These are phyloP conservation scores for Dromius quadrimaculatus DNA, from an alignment of 2,888 invertebrate species.

Conservation along the genomic window DNA sequence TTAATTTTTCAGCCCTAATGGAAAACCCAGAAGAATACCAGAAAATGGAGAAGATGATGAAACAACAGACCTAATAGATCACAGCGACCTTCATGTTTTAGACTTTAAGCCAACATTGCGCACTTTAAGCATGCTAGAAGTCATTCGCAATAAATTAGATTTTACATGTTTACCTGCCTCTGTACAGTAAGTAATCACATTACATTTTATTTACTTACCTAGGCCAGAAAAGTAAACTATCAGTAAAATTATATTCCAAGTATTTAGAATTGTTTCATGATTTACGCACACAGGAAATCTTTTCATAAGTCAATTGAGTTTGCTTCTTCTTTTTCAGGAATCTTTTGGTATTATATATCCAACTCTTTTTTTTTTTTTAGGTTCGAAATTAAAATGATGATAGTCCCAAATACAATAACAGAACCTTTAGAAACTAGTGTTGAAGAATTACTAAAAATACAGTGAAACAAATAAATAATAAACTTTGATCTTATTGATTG, in stretches of 20 bases:
- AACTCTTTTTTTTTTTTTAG: constrained; percentile 67
- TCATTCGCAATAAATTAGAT: constrained; percentile 76
- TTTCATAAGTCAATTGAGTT: no score
- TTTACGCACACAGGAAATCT: no score
- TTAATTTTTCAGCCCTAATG: constrained; percentile 33
- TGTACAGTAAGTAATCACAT: constrained; percentile 74
- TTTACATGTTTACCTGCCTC: constrained; percentile 74
- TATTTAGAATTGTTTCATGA: no score
- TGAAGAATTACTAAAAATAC: constrained; percentile 42
- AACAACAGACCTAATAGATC: constrained; percentile 75
- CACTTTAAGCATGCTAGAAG: constrained; percentile 77
- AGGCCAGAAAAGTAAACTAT: no score
- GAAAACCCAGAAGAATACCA: constrained; percentile 30
- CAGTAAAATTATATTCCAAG: no score
- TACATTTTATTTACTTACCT: no score
- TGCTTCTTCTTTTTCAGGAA: no score
- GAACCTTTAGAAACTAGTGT: constrained; percentile 62
- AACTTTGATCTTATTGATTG: constrained; percentile 16
- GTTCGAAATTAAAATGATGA: constrained; percentile 77
- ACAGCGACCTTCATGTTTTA: constrained; percentile 85
- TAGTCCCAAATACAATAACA: constrained; percentile 77
- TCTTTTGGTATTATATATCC: no score
- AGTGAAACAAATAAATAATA: constrained; percentile 6
- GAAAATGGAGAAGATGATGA: constrained; percentile 60
- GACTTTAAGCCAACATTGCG: constrained; percentile 83